Evolutionary conservation across 2,797 vertebrate species (phyloP).

Genomic region (Sebastes wilsoni): DNA sequence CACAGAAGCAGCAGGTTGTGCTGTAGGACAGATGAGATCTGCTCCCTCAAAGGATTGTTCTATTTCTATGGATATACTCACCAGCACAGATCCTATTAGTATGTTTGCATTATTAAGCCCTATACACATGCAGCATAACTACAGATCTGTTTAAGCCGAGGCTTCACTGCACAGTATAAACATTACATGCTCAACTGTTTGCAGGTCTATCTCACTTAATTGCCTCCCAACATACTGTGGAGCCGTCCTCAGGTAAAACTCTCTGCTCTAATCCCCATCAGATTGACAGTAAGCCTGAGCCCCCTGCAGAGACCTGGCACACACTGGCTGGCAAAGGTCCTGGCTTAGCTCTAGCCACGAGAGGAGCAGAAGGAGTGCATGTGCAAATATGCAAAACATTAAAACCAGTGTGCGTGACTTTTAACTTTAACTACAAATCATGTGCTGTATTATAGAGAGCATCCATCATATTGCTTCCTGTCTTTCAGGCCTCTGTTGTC

Average conservation of each 20-base stretch:
- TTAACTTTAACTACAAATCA: not conserved
- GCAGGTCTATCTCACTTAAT: conserved; percentile 28
- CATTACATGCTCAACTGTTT: conserved; percentile 17
- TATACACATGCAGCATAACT: not conserved
- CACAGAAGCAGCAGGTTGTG: conserved; percentile 26
- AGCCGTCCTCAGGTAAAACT: conserved; percentile 43
- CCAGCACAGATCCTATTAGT: conserved; percentile 67
- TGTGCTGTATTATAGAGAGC: not conserved
- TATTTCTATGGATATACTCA: conserved; percentile 66
- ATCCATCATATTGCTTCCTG: not conserved
- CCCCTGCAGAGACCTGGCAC: conserved; percentile 60
- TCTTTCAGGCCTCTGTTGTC: not conserved
- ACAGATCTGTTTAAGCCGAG: conserved; percentile 7
- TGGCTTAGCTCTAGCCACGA: conserved; percentile 28
- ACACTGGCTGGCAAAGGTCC: conserved; percentile 11
- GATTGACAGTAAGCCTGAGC: conserved; percentile 51
- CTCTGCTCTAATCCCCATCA: conserved; percentile 52
- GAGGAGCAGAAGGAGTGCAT: conserved; percentile 5
- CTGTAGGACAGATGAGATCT: not conserved
- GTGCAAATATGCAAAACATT: not conserved
- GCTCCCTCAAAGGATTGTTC: conserved; percentile 42
- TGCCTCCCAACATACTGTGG: conserved; percentile 29
- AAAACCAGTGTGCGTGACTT: not conserved
- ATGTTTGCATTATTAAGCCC: conserved; percentile 52
- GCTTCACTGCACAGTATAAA: conserved; percentile 6